Evolutionary conservation across 1,140 invertebrate species (phyloP), one percentile per base, ranked within the genome.

Genomic region (Triops cancriformis): DNA sequence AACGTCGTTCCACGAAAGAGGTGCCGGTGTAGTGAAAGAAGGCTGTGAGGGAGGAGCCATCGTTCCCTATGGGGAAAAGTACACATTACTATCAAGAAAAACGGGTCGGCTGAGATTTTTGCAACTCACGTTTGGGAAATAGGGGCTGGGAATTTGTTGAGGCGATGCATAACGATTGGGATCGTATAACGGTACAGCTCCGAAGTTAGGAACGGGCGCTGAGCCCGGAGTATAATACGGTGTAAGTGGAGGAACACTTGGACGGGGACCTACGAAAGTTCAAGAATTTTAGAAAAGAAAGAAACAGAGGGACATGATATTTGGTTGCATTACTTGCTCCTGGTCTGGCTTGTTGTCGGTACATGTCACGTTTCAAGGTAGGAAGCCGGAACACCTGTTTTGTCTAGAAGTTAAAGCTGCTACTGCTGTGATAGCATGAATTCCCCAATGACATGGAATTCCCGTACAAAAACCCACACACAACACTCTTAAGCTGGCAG

Each of bases 1-100:
- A 64, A 23, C 51, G 23, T 64, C 3, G 14, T 64, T 64, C 51
- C 51, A 64, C 18, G 23, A 14, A 18, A 31, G n/a, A 43, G 74
- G 27, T 27, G 37, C 74, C 27, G 74, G n/a, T 75, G 74, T 42
- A 23, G 74, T 9, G 23, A 75, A 18, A 64, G 75, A 27, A 23
- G 42, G 51, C 51, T 64, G 51, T 64, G 51, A 14, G 7, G 23
- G 51, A 64, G 51, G 51, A 64, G 51, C 51, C 51, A 64, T 64
- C 51, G 51, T 64, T 18, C 51, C 51, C 51, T 64, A 64, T 0
- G 18, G 23, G 23, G 51, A 64, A 23, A 64, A 18, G 1, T 64
- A 37, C 31, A 37, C 31, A 37, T 37, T 37, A 37, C 7, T 37
- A 37, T 37, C 31, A 37, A 37, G 31, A 37, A 37, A 37, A 37